Percentiles rank a stretch among this genome's conserved stretches.
Conservation (phyloP, 35 echinoderm and acorn worm genomes). For the Eucidaris tribuloides region DNA sequence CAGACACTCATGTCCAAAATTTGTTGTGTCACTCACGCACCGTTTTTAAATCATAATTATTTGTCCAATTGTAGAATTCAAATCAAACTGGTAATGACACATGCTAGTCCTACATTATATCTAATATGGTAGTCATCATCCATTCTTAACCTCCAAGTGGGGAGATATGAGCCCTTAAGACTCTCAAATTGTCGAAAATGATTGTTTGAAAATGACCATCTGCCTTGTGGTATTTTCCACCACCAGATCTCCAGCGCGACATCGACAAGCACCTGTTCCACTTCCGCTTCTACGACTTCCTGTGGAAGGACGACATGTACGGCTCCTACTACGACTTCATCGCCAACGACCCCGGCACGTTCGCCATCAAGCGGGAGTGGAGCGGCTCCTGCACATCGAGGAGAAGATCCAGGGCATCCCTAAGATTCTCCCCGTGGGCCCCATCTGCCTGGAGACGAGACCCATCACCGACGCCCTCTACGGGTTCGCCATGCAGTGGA, state of each 20-base stretch:
- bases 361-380: constrained; percentile 90
- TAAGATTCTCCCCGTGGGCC: constrained; percentile 60
- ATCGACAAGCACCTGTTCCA: constrained; percentile 92
- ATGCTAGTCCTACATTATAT: too few species aligned
- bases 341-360: constrained; percentile 79
- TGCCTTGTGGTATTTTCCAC: too few species aligned
- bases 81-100: too few species aligned
- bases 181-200: too few species aligned
- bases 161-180: too few species aligned
- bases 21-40: too few species aligned
- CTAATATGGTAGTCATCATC: too few species aligned
- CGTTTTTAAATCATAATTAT: too few species aligned
- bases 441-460: constrained; percentile 71
- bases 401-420: constrained; percentile 87
- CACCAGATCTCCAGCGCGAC: constrained; percentile 76
- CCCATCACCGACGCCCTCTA: constrained; percentile 98
- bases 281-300: constrained; percentile 97
- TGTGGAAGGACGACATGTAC: constrained; percentile 95
- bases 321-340: constrained; percentile 95
- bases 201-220: too few species aligned
- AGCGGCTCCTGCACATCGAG: constrained; percentile 92
- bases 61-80: too few species aligned
- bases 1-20: too few species aligned
- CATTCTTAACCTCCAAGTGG: too few species aligned
- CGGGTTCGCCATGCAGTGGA: constrained; percentile 97